Evolutionary conservation across 2,888 invertebrate species (phyloP), one percentile per base, ranked within the genome.

Genomic region (Polydrusus cervinus): DNA sequence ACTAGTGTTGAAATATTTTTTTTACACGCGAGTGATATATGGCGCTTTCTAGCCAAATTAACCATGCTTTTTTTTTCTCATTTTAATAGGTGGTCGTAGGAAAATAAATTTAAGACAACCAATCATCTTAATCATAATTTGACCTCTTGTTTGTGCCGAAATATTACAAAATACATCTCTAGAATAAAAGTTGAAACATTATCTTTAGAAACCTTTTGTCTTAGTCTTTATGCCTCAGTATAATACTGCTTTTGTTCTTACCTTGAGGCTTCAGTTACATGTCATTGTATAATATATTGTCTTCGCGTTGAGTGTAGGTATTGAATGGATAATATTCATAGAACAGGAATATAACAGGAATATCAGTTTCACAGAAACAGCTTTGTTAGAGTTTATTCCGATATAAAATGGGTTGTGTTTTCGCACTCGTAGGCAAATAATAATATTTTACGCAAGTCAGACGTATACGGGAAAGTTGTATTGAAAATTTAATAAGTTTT

Each of bases 191-290:
- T 30, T 7, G 3, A 30, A 3, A 13, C 18, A 13, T 53, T 53
- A 53, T 25, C 20, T 3, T 10, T 13, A 53, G 14, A 53, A 3
- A 18, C 25, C 13, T 25, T 30, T 53, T 20, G 53, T 25, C 11
- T 11, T 7, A 25, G 13, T 2, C 3, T 7, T 3, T 30, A 30
- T 30, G 20, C 13, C 20, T 53, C 53, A 53, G 53, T 25, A 25
- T 18, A 49, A 49, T 18, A 49, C 49, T 53, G 8, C 14, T 25
- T 30, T 53, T 53, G 53, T 53, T 25, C 25, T 53, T 53, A 53
- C 5, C 25, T 25, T 25, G 1, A 25, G 18, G 1, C 49, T 49
- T 18, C 9, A 18, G 16, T 49, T 16, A 49, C 53, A 14, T 14
- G 53, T 25, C 20, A n/a, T n/a, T n/a, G n/a, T n/a, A n/a, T 25